Conservation (phyloP, 1,140 invertebrate species). For the Wiebesia pumilae region DNA sequence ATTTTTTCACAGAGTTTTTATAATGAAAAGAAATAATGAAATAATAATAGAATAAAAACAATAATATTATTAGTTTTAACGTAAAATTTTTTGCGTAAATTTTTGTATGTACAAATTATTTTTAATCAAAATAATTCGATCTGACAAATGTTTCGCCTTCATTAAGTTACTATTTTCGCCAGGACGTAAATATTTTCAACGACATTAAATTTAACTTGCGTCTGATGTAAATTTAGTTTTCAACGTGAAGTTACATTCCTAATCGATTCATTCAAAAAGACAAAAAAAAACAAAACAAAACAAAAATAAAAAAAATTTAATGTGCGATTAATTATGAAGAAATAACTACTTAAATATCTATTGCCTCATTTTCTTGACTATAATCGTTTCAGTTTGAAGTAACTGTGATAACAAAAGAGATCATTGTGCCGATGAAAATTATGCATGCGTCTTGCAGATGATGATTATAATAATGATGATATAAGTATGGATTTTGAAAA, state of each 20-base stretch:
- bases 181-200: slow-evolving; percentile 19
- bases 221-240: slow-evolving; percentile 9
- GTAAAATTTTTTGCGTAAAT: not conserved
- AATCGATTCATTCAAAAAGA: not conserved
- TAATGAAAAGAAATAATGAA: too few relatives aligned
- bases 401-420: slow-evolving; percentile 52
- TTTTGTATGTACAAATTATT: slow-evolving; percentile 10
- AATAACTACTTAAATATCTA: not conserved
- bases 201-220: not conserved
- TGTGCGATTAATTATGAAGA: not conserved
- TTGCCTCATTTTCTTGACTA: not conserved
- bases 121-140: not conserved
- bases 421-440: slow-evolving; percentile 48
- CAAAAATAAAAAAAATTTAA: slow-evolving; percentile 16
- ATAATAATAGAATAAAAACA: not conserved
- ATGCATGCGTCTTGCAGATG: slow-evolving; percentile 13
- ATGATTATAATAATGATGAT: slow-evolving; percentile 17
- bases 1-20: too few relatives aligned
- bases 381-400: slow-evolving; percentile 40
- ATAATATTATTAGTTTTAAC: not conserved
- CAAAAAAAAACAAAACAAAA: not conserved
- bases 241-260: slow-evolving; percentile 30
- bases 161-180: slow-evolving; percentile 16
- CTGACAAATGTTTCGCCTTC: not conserved
- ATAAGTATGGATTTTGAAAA: slow-evolving; percentile 29